Percentiles rank a stretch among this genome's conserved stretches.
These are phyloP conservation scores for Pocillopora grandis DNA, from an alignment of 92 coral and sea anemone genomes.

Conservation along the genomic window DNA sequence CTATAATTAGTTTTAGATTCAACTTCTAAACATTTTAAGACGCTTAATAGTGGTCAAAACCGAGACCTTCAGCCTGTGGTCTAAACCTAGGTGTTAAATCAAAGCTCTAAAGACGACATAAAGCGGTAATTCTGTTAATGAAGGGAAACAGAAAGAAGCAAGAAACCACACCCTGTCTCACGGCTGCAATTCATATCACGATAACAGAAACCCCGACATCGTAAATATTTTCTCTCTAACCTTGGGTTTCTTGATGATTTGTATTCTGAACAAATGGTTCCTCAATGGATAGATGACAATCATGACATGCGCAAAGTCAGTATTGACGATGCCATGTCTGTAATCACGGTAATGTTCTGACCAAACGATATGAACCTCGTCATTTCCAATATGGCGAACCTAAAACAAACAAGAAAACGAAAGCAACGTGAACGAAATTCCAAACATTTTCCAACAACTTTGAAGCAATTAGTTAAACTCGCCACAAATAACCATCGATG, in stretches of 20 bases:
- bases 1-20: too few relatives aligned
- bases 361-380: slow-evolving; percentile 98
- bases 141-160: not conserved
- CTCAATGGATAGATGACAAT: slow-evolving; percentile 88
- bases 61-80: too few relatives aligned
- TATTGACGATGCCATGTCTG: slow-evolving; percentile 96
- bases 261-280: slow-evolving; percentile 92
- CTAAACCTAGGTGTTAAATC: too few relatives aligned
- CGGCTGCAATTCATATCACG: too few relatives aligned
- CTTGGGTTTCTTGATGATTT: slow-evolving; percentile 94
- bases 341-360: slow-evolving; percentile 95
- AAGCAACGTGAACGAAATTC: not conserved
- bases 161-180: not conserved
- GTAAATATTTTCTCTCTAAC: not conserved
- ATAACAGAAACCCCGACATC: not conserved
- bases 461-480: too few relatives aligned
- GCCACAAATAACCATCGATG: too few relatives aligned
- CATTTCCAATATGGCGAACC: slow-evolving; percentile 99
- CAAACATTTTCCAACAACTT: too few relatives aligned
- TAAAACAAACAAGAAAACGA: slow-evolving; percentile 16
- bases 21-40: too few relatives aligned
- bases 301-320: slow-evolving; percentile 95
- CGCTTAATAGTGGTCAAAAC: too few relatives aligned
- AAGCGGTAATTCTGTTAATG: too few relatives aligned
- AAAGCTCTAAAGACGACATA: too few relatives aligned